Evolutionary conservation across 2,113 vertebrate genomes (phyloP).

Genomic region (Lepidothrix coronata): DNA sequence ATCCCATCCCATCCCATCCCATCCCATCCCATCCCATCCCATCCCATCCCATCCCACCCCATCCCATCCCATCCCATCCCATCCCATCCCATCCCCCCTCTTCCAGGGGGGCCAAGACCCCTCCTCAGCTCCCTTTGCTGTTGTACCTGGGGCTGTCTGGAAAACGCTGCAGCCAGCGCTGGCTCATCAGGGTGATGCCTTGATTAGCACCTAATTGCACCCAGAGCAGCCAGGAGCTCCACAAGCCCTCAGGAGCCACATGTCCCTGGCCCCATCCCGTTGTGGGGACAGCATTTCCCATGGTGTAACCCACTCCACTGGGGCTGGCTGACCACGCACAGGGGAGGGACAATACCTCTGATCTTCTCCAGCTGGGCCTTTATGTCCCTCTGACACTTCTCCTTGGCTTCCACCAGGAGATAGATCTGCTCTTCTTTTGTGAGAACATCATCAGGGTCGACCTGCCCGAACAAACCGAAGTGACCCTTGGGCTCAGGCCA

Average conservation of each 20-base stretch:
- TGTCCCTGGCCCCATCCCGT: neutral
- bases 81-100: neutral
- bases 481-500: neutral
- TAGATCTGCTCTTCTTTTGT: slow-evolving; percentile 91
- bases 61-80: too few relatives aligned
- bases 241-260: neutral
- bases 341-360: slow-evolving; percentile 67
- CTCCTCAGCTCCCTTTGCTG: neutral
- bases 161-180: neutral
- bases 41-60: too few relatives aligned
- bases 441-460: slow-evolving; percentile 89
- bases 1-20: too few relatives aligned
- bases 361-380: slow-evolving; percentile 67
- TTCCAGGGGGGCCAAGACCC: too few relatives aligned
- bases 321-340: accelerated
- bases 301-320: accelerated
- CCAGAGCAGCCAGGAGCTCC: neutral
- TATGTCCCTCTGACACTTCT: slow-evolving; percentile 80
- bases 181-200: neutral
- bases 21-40: too few relatives aligned
- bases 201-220: neutral
- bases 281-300: neutral
- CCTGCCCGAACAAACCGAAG: slow-evolving; percentile 52
- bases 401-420: slow-evolving; percentile 83
- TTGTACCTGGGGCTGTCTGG: neutral